phyloP scores from a whole-genome alignment of 2,888 invertebrate species.

The Apamea epomidion region DNA sequence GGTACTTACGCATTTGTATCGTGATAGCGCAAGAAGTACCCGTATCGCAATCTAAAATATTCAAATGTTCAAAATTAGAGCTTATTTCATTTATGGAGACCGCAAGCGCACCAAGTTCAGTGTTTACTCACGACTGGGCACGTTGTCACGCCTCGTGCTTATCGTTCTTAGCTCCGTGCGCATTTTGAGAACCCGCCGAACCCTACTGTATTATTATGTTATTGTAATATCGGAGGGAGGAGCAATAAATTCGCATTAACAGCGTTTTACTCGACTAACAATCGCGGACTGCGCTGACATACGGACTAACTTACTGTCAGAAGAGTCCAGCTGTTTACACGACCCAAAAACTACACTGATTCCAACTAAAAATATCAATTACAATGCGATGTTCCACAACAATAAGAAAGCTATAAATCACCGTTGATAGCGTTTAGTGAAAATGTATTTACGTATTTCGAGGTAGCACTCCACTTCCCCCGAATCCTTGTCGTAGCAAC shows the following conservation, averaged over 20 bases:
- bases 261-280: constrained; percentile 81
- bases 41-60: constrained; percentile 89
- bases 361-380: constrained; percentile 90
- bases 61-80: constrained; percentile 79
- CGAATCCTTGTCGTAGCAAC: constrained; percentile 92
- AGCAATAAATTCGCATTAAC: constrained; percentile 77
- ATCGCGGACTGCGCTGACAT: constrained; percentile 85
- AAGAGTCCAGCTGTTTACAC: constrained; percentile 87
- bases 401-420: constrained; percentile 84
- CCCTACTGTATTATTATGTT: constrained; percentile 66
- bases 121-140: constrained; percentile 87
- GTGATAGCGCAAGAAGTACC: constrained; percentile 89
- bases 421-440: constrained; percentile 82
- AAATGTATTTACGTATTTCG: constrained; percentile 92
- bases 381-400: constrained; percentile 87
- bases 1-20: constrained; percentile 89
- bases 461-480: constrained; percentile 93
- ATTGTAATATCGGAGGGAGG: constrained; percentile 69
- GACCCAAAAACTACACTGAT: constrained; percentile 88
- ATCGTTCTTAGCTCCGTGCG: constrained; percentile 81
- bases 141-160: constrained; percentile 86
- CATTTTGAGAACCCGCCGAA: constrained; percentile 75
- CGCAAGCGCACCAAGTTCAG: constrained; percentile 63
- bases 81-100: constrained; percentile 63
- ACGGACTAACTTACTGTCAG: constrained; percentile 85